Conservation (phyloP, 2,888 invertebrate genomes). For the Drosophila putrida region DNA sequence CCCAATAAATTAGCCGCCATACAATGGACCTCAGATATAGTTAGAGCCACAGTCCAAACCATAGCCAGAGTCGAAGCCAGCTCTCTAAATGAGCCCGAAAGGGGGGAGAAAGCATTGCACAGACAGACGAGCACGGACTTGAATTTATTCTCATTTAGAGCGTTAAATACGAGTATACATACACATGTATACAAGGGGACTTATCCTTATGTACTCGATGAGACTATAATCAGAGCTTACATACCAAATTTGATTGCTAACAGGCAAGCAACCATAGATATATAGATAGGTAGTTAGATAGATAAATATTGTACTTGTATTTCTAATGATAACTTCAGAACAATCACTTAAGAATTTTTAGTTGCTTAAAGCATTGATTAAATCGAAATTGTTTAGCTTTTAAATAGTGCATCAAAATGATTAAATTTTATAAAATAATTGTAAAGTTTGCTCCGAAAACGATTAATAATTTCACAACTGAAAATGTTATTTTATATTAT, state of each 20-base stretch:
- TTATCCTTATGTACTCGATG: conserved; percentile 3
- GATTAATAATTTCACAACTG: too few species aligned
- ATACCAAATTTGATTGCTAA: conserved; percentile 7
- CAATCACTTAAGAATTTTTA: not conserved
- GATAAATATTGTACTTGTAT: not conserved
- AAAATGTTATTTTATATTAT: too few species aligned
- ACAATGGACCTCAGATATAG: conserved; percentile 42
- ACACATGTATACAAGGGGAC: not conserved
- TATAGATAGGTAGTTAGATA: not conserved
- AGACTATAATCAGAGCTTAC: conserved; percentile 12
- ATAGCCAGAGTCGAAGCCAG: not conserved
- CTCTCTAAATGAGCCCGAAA: conserved; percentile 51
- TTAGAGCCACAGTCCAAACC: conserved; percentile 6
- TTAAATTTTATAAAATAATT: too few species aligned
- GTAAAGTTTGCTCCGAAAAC: too few species aligned
- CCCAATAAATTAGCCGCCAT: conserved; percentile 84
- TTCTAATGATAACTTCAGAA: not conserved
- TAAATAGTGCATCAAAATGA: too few species aligned
- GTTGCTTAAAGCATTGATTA: too few species aligned
- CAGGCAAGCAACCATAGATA: not conserved
- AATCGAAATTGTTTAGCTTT: too few species aligned
- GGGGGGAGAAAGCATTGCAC: conserved; percentile 1
- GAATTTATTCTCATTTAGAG: conserved; percentile 35
- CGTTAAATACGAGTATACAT: conserved; percentile 36
- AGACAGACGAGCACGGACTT: conserved; percentile 1